A percentile compares a stretch with the other conserved stretches of the same genome.
Conservation (phyloP, 2,888 invertebrate species). For the Pandemis cinnamomeana region DNA sequence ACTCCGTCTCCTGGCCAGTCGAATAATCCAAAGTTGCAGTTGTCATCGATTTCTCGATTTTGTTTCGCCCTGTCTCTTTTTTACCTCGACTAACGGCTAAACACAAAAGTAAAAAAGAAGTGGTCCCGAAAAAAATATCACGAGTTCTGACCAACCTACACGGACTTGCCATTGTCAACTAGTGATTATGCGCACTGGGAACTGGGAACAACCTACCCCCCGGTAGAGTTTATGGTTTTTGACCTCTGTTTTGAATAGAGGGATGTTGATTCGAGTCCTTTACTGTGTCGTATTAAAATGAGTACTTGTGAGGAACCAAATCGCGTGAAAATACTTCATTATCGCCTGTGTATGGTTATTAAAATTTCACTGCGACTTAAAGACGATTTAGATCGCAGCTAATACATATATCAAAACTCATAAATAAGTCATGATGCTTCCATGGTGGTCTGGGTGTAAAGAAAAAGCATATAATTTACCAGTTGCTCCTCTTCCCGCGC, state of each 20-base stretch:
- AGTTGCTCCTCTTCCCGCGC: too few relatives aligned
- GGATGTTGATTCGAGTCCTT: neutral
- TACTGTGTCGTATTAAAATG: neutral
- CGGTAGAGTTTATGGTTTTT: neutral
- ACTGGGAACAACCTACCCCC: conserved; percentile 4
- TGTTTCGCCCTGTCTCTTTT: neutral
- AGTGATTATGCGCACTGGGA: conserved; percentile 8
- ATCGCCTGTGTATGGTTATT: too few relatives aligned
- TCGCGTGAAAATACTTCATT: too few relatives aligned
- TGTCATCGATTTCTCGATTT: neutral
- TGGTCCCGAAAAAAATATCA: neutral
- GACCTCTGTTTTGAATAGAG: neutral
- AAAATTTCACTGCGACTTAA: too few relatives aligned
- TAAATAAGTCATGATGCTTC: too few relatives aligned
- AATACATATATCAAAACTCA: too few relatives aligned
- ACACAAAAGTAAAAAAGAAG: neutral
- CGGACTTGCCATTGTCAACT: conserved; percentile 20
- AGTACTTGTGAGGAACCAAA: too few relatives aligned
- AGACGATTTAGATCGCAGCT: too few relatives aligned
- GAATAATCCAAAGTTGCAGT: too few relatives aligned
- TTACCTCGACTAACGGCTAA: neutral
- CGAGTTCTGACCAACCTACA: neutral
- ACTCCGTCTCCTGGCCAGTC: too few relatives aligned
- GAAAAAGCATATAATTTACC: too few relatives aligned
- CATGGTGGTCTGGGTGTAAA: too few relatives aligned